A percentile compares a stretch with the other conserved stretches of the same genome.
Evolutionary conservation across 2,888 invertebrate genomes (phyloP).

Genomic region (Phengaris alcon): DNA sequence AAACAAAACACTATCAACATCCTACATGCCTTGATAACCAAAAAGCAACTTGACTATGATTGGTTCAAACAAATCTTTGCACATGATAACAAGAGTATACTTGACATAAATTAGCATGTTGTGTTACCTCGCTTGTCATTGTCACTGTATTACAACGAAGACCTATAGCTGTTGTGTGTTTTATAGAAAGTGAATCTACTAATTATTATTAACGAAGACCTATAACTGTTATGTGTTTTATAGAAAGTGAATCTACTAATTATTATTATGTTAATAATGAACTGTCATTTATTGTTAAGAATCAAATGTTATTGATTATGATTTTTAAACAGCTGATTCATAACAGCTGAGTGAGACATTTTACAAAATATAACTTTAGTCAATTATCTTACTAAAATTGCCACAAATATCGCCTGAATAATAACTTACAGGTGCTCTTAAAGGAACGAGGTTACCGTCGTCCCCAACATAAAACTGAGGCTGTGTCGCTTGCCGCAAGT

Average conservation of each 20-base stretch:
- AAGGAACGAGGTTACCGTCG: slow-evolving; percentile 81
- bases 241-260: not conserved
- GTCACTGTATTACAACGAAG: slow-evolving; percentile 38
- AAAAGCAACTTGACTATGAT: slow-evolving; percentile 56
- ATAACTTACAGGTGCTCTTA: slow-evolving; percentile 79
- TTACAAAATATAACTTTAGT: not conserved
- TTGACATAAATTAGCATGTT: slow-evolving; percentile 64
- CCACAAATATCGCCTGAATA: not conserved
- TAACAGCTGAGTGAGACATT: not conserved
- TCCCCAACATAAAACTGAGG: slow-evolving; percentile 87
- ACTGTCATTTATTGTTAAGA: not conserved
- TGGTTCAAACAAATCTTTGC: slow-evolving; percentile 54
- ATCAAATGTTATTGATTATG: not conserved
- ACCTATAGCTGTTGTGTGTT: not conserved
- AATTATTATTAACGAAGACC: not conserved
- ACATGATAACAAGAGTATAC: slow-evolving; percentile 70
- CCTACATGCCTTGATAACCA: slow-evolving; percentile 56
- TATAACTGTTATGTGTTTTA: not conserved
- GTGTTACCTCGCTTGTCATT: slow-evolving; percentile 74
- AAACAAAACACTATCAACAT: slow-evolving; percentile 50
- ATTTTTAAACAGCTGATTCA: not conserved
- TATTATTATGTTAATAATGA: not conserved
- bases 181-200: not conserved
- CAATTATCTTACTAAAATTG: not conserved
- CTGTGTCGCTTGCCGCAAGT: slow-evolving; percentile 84